Base-by-base conservation (phyloP, 2,888 invertebrate genomes). In the Chirona hameri region DNA sequence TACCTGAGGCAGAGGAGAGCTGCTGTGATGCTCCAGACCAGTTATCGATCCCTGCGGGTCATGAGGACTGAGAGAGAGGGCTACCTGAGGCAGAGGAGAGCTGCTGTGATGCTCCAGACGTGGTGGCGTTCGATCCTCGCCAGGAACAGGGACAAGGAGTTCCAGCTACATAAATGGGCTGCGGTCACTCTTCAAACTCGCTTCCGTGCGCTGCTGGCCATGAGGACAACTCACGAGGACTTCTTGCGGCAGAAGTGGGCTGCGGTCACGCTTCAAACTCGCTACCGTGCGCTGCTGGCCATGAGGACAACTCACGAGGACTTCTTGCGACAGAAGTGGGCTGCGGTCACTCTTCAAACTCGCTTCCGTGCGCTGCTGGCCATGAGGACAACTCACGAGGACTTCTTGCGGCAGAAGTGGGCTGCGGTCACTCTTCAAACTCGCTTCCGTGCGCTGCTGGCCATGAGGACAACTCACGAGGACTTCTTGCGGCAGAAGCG, bases 111-210 rank as follows among this genome's bases (percentile, higher is more conserved):
- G 48, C 9, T 48, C 48, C 48, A 48, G 48, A 48, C 48, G n/a
- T 48, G 48, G 48, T 48, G 48, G 48, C 48, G 52, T 10, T 84
- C 85, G 60, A 84, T 83, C 14, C 10, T 86, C 14, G 79, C 83
- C 0, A 84, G 86, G 46, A 86, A 86, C 84, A 82, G 82, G 31
- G 65, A 82, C 24, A 85, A 84, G 83, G 14, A 82, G 80, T 84
- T 65, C 79, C n/a, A 55, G 82, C 69, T 82, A 18, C 48, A 83
- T 31, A 84, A 83, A 82, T 72, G 81, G 14, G 84, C 48, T 7
- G 48, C 48, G 12, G 48, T 48, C 12, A 12, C 12, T 48, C 10
- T 12, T 5, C 60, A 60, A n/a, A 60, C 24, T n/a, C 21, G 60
- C 7, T 60, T 21, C 60, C 2, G 60, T 2, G 15, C 24, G 24